Evolutionary conservation across 2,113 vertebrate species (phyloP), one percentile per base, ranked within the genome.

Genomic region (Percopsis transmontana): DNA sequence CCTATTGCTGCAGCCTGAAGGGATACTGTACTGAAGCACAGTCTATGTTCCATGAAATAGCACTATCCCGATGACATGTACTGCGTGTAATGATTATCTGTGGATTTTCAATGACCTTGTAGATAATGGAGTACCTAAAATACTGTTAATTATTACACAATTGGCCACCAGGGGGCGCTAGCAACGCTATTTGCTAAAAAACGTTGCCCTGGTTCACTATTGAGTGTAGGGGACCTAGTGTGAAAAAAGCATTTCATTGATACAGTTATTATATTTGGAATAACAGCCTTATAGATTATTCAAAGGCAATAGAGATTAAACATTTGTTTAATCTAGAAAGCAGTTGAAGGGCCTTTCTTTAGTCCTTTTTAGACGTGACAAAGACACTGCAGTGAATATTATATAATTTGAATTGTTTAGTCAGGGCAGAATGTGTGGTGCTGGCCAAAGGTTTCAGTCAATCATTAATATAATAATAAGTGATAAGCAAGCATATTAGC

Each of bases 1-100:
- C 74, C 48, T 99, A 77, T 89, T 97, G 33, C 88, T 99, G 83
- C 94, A 97, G 52, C 96, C 97, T 9, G 94, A 95, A 77, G 96
- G 97, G 41, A 76, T 95, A 60, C 93, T 93, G 45, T 91, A 90
- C 80, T 92, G 80, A 90, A 10, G 24, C 41, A 57, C 12, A 54
- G 4, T 20, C 2, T 10, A 11, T 11, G 6, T 12, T 3, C 23
- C 10, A 10, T 44, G 14, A 24, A 44, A 60, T 21, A 23, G 18
- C 16, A 8, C 13, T 20, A 33, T 40, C 14, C 19, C 45, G 16
- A 18, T 58, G 56, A 12, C 21, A 47, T 33, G 5, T 33, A 33
- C 27, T 33, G 27, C 8, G 27, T 33, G 27, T 7, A 33, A 33
- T 33, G 3, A 33, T 33, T 33, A 33, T 33, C 5, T 33, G 27